Base-by-base conservation (phyloP, 2,113 vertebrate genomes). In the Abramis brama region DNA sequence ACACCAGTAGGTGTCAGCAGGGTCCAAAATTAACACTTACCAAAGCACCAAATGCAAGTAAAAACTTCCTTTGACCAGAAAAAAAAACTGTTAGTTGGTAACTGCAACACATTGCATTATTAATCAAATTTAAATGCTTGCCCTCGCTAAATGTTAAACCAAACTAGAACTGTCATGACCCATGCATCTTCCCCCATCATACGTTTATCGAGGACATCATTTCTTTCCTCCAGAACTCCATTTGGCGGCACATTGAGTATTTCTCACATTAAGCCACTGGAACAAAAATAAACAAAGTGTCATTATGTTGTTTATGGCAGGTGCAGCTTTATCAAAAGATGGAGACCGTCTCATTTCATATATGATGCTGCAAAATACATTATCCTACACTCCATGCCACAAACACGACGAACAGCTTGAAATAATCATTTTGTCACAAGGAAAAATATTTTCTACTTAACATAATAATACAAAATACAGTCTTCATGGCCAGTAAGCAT, bases 1-100 rank as follows among this genome's bases (percentile, higher is more conserved):
- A 43, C 68, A 43, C 68, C 68, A 71, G 68, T n/a, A 71, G 68
- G 68, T 71, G 68, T 71, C 68, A 71, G 36, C 36, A 12, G 36
- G 2, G 4, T 43, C 1, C 19, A 71, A 23, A 71, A 23, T 43
- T 21, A 71, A 43, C 36, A 71, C 68, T 23, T 12, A 12, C 2
- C 9, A 71, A 43, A 21, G 19, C 19, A 57, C 6, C 6, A 57
- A 57, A 57, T 21, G 6, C 6, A 57, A 23, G 68, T n/a, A 12
- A 43, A 39, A 43, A 19, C 68, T 71, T 36, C 11, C 30, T 43
- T 71, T 23, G 33, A 39, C 3, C 17, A 71, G 68, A 23, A 23
- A 23, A 70, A 9, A 11, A 39, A 39, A 43, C 2, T 33, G 33
- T 11, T 71, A 39, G 33, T 12, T 45, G 11, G 21, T 21, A 36